Base-by-base conservation (phyloP, 2,113 vertebrate species). In the Pionites leucogaster region DNA sequence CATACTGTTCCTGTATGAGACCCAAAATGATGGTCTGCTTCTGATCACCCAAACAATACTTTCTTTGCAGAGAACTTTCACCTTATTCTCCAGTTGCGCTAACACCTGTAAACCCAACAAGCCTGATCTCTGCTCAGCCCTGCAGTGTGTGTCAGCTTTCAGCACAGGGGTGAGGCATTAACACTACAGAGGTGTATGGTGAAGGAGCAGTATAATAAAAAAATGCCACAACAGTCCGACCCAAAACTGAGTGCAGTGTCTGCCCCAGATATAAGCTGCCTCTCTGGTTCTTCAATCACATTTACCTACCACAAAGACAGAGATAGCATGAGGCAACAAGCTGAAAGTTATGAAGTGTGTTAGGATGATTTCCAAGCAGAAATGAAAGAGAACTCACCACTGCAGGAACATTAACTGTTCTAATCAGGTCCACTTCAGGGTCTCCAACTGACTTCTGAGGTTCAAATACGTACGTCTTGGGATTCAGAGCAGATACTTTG, bases 391-490 rank as follows among this genome's bases (percentile, higher is more conserved):
- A 57, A 95, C 98, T 98, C 97, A 99, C 99, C 99, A 99, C 64
- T 19, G 98, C 98, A 90, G 99, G 99, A 93, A 99, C 98, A 97
- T 99, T 99, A 81, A 99, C 31, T 2, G 99, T 99, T 94, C 99
- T 98, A 86, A 99, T 98, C 77, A 98, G 96, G 92, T 99, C 99
- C 52, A 97, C 97, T 84, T 98, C 76, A 69, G 99, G 98, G 59
- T 99, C 98, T 80, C 99, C 99, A 41, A 98, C 95, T 39, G 99
- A 99, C 94, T 99, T 98, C 89, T 98, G 83, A 27, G 65, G 97
- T 69, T 99, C 98, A 93, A 99, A 99, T 39, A 99, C 91, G 14
- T 99, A 99, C 0, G 98, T 98, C 96, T 99, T 99, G 17, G 98
- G 98, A 92, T 98, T 99, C 62, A 99, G 96, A 50, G 99, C 98